phyloP scores from a whole-genome alignment of 2,797 vertebrate genomes.

The Pseudopleuronectes americanus region DNA sequence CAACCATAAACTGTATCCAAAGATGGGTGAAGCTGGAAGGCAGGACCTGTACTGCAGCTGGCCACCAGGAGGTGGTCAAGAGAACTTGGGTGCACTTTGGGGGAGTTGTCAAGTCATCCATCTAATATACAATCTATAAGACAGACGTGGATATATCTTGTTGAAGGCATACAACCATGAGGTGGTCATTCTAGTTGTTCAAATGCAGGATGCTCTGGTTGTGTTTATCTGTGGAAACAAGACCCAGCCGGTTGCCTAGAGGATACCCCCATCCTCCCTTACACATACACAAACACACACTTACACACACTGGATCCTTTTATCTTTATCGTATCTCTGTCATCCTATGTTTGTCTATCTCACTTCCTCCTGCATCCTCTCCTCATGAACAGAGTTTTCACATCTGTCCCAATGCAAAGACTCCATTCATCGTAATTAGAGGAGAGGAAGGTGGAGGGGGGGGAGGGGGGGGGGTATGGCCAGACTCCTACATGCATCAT shows the following conservation, averaged over 20 bases:
- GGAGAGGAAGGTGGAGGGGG: background rate
- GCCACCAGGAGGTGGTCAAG: no score
- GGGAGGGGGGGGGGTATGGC: conserved; percentile 23
- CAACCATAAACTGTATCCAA: no score
- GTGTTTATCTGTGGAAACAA: background rate
- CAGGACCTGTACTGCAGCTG: no score
- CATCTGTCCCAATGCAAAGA: conserved; percentile 40
- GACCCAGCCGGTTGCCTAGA: background rate
- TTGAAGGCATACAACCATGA: no score
- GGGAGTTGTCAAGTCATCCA: no score
- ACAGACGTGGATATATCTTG: no score
- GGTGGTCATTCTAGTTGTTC: no score
- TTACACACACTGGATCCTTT: background rate
- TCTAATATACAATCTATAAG: no score
- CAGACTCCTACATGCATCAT: conserved; percentile 56
- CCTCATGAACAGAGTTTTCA: conserved; percentile 16
- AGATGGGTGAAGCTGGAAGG: no score
- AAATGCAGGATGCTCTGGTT: background rate
- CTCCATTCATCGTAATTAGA: conserved; percentile 53
- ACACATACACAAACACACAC: background rate
- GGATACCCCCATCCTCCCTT: background rate
- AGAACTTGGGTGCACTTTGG: no score
- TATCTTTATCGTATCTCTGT: conserved; percentile 2
- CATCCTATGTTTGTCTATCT: conserved; percentile 3
- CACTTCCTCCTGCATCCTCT: conserved; percentile 4